Conservation (phyloP, 2,797 vertebrate species). For the Rhadinocentrus ornatus region DNA sequence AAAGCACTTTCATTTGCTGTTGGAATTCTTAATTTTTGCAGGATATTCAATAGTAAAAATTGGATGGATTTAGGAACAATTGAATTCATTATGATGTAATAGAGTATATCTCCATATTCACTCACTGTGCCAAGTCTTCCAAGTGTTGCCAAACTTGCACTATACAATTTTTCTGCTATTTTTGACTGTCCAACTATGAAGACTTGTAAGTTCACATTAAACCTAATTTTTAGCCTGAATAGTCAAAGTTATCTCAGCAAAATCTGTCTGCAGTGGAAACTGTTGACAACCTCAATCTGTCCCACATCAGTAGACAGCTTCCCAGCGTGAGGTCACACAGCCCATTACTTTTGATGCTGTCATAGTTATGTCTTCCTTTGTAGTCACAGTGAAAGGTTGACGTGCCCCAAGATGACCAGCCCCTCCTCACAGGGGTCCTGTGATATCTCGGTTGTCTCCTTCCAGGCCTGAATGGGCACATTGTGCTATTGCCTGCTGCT, state of each 20-base stretch:
- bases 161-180: neutral
- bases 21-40: constrained; percentile 22
- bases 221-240: constrained; percentile 25
- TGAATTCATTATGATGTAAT: constrained; percentile 6
- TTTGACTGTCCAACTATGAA: constrained; percentile 15
- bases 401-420: constrained; percentile 59
- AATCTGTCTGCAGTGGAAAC: constrained; percentile 28
- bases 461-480: constrained; percentile 76
- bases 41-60: constrained; percentile 14
- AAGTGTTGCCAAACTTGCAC: constrained; percentile 10
- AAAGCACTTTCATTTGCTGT: constrained; percentile 29
- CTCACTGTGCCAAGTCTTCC: constrained; percentile 11
- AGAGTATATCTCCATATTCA: neutral
- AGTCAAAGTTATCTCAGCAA: constrained; percentile 18
- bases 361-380: constrained; percentile 68
- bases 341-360: constrained; percentile 58
- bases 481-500: constrained; percentile 67
- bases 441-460: constrained; percentile 78
- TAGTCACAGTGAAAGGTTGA: constrained; percentile 69
- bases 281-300: constrained; percentile 48
- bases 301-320: constrained; percentile 30
- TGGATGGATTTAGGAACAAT: constrained; percentile 6
- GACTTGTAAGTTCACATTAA: constrained; percentile 9
- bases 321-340: constrained; percentile 50
- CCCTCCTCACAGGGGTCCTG: constrained; percentile 72